Percentiles rank a stretch among this genome's conserved stretches.
phyloP scores from a whole-genome alignment of 2,888 invertebrate genomes.

The Synergus laeviventris region DNA sequence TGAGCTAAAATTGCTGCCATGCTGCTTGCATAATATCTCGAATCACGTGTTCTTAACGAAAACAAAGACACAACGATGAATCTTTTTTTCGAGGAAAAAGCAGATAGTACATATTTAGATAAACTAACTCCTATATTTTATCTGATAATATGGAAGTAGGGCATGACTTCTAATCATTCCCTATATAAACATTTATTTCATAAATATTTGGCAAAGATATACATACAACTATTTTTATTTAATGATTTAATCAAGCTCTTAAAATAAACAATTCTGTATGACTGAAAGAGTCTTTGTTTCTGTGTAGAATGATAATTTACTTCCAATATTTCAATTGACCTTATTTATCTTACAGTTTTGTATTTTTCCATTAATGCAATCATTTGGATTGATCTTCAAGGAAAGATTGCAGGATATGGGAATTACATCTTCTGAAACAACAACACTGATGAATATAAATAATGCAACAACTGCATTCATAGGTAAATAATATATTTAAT shows the following conservation, averaged over 20 bases:
- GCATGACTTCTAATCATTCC: no score
- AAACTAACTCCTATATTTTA: no score
- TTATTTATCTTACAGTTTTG: slow-evolving; percentile 79
- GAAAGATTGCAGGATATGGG: slow-evolving; percentile 80
- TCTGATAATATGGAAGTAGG: no score
- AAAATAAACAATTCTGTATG: no score
- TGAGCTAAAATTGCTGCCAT: slow-evolving; percentile 1
- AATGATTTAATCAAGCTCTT: no score
- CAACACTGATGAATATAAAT: slow-evolving; percentile 85
- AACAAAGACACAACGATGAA: slow-evolving; percentile 4
- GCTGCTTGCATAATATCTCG: slow-evolving; percentile 14
- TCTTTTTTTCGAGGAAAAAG: slow-evolving; percentile 2
- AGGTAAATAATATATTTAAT: slow-evolving; percentile 75
- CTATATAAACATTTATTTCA: no score
- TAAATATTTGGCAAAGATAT: no score
- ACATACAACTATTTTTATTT: no score
- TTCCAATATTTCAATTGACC: background rate
- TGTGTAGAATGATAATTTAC: no score
- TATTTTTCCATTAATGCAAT: slow-evolving; percentile 82
- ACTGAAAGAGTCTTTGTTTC: no score
- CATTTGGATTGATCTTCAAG: slow-evolving; percentile 84
- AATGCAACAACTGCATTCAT: slow-evolving; percentile 84
- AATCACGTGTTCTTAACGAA: slow-evolving; percentile 24
- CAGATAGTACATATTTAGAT: no score
- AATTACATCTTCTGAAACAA: slow-evolving; percentile 82